A percentile compares a stretch with the other conserved stretches of the same genome.
These are phyloP conservation scores for Apocrypta bakeri DNA, from an alignment of 1,140 invertebrate species.

Conservation along the genomic window DNA sequence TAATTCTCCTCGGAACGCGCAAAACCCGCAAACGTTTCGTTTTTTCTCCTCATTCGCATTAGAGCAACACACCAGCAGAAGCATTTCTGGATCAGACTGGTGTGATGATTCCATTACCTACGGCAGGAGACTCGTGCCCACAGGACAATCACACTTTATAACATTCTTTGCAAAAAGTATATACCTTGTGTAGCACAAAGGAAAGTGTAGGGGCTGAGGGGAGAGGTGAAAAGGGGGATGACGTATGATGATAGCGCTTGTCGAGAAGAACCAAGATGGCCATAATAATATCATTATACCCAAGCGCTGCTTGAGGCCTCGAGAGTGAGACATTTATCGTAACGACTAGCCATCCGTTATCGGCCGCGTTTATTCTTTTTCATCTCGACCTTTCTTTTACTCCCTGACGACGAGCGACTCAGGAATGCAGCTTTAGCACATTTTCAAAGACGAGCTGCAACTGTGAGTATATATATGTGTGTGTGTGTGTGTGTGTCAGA, in stretches of 20 bases:
- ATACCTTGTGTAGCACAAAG: conserved; percentile 1
- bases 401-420: conserved; percentile 12
- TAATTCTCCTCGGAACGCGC: background rate
- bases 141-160: conserved; percentile 17
- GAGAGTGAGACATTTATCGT: conserved; percentile 62
- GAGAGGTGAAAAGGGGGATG: conserved; percentile 52
- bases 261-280: conserved; percentile 56
- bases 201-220: conserved; percentile 33
- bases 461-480: background rate
- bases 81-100: conserved; percentile 6
- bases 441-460: background rate
- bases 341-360: conserved; percentile 62
- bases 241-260: conserved; percentile 61
- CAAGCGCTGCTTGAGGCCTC: conserved; percentile 51
- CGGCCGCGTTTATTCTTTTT: conserved; percentile 25
- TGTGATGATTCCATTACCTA: conserved; percentile 51
- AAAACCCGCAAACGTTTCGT: background rate
- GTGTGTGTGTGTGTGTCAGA: too few species aligned
- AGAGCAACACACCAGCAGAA: background rate
- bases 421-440: conserved; percentile 33
- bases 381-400: background rate
- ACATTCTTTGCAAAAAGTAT: background rate
- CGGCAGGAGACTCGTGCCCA: background rate
- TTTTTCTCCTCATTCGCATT: background rate
- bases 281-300: conserved; percentile 66